Base-by-base conservation (phyloP, 2,113 vertebrate genomes). In the Caranx ignobilis region DNA sequence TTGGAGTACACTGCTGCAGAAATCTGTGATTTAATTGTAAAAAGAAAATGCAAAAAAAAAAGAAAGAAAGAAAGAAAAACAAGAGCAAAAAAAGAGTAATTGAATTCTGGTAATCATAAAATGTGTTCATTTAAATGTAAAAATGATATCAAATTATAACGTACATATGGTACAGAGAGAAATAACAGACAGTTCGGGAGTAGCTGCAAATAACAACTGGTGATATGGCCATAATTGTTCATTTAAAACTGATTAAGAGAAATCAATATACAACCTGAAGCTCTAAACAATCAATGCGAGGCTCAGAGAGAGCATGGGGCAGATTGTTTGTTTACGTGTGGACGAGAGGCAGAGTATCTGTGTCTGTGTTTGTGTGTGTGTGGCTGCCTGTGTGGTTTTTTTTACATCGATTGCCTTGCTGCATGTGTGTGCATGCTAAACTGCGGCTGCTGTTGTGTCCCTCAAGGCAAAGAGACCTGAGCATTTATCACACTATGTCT, bases 211-310 rank as follows among this genome's bases (percentile, higher is more conserved):
- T 73, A 83, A 83, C 63, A 37, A 19, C 68, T 47, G 65, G 66
- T 70, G 78, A 86, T 69, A 72, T 37, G n/a, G 43, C 73, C 61
- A 80, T 93, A 91, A 93, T 92, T 91, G 87, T 92, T 92, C 86
- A 92, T 92, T 94, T 91, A 92, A 89, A 92, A 90, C 82, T 87
- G 86, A 90, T 94, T 91, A 92, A 81, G 79, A 81, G 60, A 76
- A 92, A 93, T 92, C 88, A 71, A 87, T 92, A 79, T 39, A 73
- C 41, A 87, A 82, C 79, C 79, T 85, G 85, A 77, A 86, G 84
- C 67, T 84, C 63, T 47, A 43, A 89, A 87, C 81, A 88, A 90
- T 90, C 85, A 88, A 91, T 91, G 79, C 32, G 15, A 73, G 60
- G 43, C 61, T 78, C 15, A n/a, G 77, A 55, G 64, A 81, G 56